Percentiles rank a stretch among this genome's conserved stretches.
These are phyloP conservation scores for Zaprionus ornatus DNA, from an alignment of 1,140 invertebrate genomes.

Conservation along the genomic window DNA sequence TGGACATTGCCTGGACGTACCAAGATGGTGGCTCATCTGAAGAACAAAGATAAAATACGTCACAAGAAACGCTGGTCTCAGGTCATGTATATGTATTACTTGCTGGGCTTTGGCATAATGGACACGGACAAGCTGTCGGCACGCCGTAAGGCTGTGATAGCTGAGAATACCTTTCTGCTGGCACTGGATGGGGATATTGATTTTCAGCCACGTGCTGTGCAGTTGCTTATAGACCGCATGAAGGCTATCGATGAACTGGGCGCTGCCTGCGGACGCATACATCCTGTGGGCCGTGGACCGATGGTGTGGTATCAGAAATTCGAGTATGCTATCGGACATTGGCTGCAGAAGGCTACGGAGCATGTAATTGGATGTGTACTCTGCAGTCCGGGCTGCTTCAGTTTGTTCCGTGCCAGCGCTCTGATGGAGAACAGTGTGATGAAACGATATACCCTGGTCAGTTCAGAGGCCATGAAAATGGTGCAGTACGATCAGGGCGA, in stretches of 20 bases:
- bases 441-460: slow-evolving; percentile 92
- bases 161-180: slow-evolving; percentile 94
- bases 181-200: slow-evolving; percentile 98
- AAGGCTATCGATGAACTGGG: slow-evolving; percentile 94
- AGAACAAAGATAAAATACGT: slow-evolving; percentile 94
- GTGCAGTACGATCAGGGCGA: slow-evolving; percentile 97
- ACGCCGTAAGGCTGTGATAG: slow-evolving; percentile 89
- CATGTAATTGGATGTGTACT: slow-evolving; percentile 95
- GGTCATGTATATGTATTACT: slow-evolving; percentile 98
- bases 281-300: slow-evolving; percentile 93
- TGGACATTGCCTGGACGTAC: slow-evolving; percentile 95
- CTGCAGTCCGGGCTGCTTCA: slow-evolving; percentile 96
- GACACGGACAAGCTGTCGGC: slow-evolving; percentile 87
- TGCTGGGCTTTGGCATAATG: slow-evolving; percentile 93
- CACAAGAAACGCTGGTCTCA: slow-evolving; percentile 93
- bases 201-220: slow-evolving; percentile 94
- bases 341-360: slow-evolving; percentile 98
- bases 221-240: slow-evolving; percentile 94
- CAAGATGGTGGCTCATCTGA: slow-evolving; percentile 93
- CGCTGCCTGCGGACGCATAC: slow-evolving; percentile 96
- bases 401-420: slow-evolving; percentile 93
- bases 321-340: slow-evolving; percentile 96
- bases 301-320: slow-evolving; percentile 98
- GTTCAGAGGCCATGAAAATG: slow-evolving; percentile 92
- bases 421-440: slow-evolving; percentile 97